These are phyloP conservation scores for Acropora tenuis DNA, from an alignment of 64 coral and sea anemone species.

Conservation along the genomic window DNA sequence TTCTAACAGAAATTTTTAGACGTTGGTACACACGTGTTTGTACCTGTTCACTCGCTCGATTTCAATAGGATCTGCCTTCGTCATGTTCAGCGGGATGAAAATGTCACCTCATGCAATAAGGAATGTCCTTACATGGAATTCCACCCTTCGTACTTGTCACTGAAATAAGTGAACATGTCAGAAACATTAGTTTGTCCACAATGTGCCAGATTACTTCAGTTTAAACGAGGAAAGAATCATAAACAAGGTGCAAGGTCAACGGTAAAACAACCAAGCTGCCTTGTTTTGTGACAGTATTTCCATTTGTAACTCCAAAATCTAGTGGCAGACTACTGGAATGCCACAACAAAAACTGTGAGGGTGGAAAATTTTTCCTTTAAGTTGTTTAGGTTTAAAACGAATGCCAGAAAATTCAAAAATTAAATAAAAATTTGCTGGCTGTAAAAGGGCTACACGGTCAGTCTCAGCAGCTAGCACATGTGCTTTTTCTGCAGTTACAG, in stretches of 20 bases:
- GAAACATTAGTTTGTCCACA: neutral
- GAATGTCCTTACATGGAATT: neutral
- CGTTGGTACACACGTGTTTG: neutral
- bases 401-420: neutral
- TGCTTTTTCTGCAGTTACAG: too few species aligned
- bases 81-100: neutral
- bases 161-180: neutral
- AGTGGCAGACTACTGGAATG: neutral
- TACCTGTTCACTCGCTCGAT: neutral
- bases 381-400: conserved; percentile 6
- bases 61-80: neutral
- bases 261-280: neutral
- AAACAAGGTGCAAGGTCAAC: conserved; percentile 12
- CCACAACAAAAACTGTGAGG: neutral
- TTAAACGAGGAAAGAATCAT: conserved; percentile 4
- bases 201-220: neutral
- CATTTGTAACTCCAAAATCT: neutral
- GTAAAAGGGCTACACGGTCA: neutral
- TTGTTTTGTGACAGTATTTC: neutral
- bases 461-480: neutral
- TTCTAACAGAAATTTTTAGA: neutral
- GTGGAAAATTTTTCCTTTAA: neutral
- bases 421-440: neutral
- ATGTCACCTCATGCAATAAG: neutral
- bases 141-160: conserved; percentile 4